Evolutionary conservation across 2,888 invertebrate species (phyloP).

Genomic region (Abscondita cerata): DNA sequence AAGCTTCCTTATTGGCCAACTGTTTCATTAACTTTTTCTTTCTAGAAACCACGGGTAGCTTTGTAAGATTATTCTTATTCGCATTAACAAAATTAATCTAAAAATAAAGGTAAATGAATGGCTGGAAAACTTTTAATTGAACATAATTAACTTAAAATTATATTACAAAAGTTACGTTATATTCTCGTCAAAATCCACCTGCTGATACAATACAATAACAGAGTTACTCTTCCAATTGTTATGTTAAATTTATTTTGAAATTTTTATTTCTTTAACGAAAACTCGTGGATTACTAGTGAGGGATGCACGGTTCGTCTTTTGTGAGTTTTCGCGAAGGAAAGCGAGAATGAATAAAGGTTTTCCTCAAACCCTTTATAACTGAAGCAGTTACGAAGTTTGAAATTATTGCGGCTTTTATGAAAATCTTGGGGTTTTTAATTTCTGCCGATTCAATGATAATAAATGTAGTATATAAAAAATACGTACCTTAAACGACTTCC

Average conservation of each 20-base stretch:
- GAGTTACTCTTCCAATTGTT: slow-evolving; percentile 9
- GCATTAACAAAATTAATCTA: no score
- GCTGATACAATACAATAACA: not conserved
- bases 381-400: slow-evolving; percentile 14
- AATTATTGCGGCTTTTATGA: slow-evolving; percentile 15
- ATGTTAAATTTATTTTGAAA: slow-evolving; percentile 17
- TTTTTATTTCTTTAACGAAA: slow-evolving; percentile 20
- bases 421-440: slow-evolving; percentile 6
- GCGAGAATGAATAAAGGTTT: slow-evolving; percentile 24
- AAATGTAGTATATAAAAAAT: no score
- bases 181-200: not conserved
- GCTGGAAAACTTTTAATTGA: no score
- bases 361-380: slow-evolving; percentile 7
- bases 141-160: no score
- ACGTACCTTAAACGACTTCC: no score
- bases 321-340: slow-evolving; percentile 12
- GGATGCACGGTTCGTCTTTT: slow-evolving; percentile 11
- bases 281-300: slow-evolving; percentile 16
- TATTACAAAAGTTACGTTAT: no score
- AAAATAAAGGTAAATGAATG: no score
- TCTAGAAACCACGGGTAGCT: no score
- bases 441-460: not conserved
- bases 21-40: no score
- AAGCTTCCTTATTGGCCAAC: no score
- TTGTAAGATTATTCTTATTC: no score